Percentiles rank a stretch among this genome's conserved stretches.
These are phyloP conservation scores for Mormyrops boulengeri DNA, from an alignment of 2,797 vertebrate genomes.

Conservation along the genomic window DNA sequence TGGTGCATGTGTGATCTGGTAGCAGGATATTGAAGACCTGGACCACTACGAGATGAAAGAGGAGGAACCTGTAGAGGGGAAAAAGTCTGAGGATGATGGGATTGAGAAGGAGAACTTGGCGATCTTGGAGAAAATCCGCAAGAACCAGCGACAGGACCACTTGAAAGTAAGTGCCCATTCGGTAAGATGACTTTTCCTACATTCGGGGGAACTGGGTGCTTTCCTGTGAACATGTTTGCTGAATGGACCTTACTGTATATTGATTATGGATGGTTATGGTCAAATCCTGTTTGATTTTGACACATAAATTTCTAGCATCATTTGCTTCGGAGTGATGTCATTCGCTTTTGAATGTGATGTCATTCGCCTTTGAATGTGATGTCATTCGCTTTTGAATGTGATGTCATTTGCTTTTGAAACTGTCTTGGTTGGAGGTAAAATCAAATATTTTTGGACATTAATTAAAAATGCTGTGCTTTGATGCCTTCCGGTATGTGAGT, in stretches of 20 bases:
- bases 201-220: not conserved
- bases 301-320: not conserved
- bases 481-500: not conserved
- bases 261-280: not conserved
- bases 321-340: not conserved
- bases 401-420: not conserved
- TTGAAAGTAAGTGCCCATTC: constrained; percentile 80
- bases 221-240: not conserved
- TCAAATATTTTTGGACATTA: not conserved
- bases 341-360: not conserved
- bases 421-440: not conserved
- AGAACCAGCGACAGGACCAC: constrained; percentile 98
- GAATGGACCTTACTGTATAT: not conserved
- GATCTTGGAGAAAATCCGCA: constrained; percentile 95
- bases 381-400: too few relatives aligned
- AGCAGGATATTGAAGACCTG: constrained; percentile 92
- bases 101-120: constrained; percentile 98
- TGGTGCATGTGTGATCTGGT: not conserved
- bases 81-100: constrained; percentile 95
- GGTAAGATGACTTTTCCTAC: not conserved
- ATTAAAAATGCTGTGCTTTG: not conserved
- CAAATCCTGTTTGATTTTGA: not conserved
- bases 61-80: constrained; percentile 87
- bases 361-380: too few relatives aligned
- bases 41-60: constrained; percentile 99